Conservation (phyloP, 2,113 vertebrate species). For the Chaetura pelagica region DNA sequence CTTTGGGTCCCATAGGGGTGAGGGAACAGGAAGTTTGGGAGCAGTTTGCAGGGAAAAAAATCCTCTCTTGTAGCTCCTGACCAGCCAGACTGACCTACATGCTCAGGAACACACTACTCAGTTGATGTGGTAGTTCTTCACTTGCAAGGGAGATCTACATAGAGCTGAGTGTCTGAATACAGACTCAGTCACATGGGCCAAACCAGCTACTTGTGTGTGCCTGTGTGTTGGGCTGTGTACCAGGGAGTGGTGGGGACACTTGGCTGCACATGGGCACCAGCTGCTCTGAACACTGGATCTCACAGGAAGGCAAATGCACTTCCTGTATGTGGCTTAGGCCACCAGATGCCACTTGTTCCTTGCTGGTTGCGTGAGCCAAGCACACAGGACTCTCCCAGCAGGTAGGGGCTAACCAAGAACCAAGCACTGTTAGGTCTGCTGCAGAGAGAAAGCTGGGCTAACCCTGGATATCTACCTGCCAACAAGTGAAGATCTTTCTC, state of each 20-base stretch:
- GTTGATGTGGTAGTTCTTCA: neutral
- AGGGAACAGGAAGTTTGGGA: neutral
- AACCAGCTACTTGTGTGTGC: neutral
- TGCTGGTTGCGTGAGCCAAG: neutral
- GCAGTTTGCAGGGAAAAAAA: neutral
- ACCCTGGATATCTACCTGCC: neutral
- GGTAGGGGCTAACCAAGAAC: neutral
- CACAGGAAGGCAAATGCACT: fast-evolving
- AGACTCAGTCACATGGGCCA: neutral
- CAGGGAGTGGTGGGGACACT: neutral
- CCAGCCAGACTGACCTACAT: neutral
- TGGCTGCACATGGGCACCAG: neutral
- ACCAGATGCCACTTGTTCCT: neutral
- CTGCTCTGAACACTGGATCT: neutral
- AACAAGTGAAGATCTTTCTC: neutral
- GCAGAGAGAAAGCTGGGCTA: neutral
- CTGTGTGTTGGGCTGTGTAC: fast-evolving
- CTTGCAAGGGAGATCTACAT: neutral
- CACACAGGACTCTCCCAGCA: neutral
- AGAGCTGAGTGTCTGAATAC: neutral
- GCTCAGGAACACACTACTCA: neutral
- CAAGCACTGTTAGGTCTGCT: neutral
- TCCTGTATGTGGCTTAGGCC: neutral
- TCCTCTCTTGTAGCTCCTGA: neutral
- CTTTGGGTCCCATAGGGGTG: neutral